Conservation (phyloP, 35 echinoderm and acorn worm species). For the Strongylocentrotus purpuratus region DNA sequence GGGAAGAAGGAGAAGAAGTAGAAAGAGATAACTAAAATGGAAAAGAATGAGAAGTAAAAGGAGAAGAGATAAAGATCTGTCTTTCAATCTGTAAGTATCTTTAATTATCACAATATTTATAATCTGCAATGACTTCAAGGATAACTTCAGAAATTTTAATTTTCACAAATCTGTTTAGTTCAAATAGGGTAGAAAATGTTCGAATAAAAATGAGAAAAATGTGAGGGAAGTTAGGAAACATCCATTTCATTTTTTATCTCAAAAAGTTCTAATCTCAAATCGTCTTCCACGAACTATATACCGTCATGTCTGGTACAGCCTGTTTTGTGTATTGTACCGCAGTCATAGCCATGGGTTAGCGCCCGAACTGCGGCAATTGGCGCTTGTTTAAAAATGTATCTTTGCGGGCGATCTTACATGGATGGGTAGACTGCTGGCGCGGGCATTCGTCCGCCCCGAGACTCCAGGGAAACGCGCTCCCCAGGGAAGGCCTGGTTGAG, state of each 20-base stretch:
- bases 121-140: too few relatives aligned
- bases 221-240: background rate
- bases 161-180: too few relatives aligned
- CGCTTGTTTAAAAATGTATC: constrained; percentile 16
- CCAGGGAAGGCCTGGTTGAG: background rate
- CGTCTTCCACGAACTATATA: background rate
- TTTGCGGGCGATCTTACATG: background rate
- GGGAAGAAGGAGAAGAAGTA: too few relatives aligned
- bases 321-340: background rate
- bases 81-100: too few relatives aligned
- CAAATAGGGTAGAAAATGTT: too few relatives aligned
- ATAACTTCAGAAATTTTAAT: too few relatives aligned
- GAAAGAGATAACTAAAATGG: too few relatives aligned
- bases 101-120: too few relatives aligned
- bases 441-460: background rate
- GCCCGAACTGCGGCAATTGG: background rate
- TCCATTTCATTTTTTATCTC: background rate
- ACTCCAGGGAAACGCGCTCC: background rate
- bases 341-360: background rate
- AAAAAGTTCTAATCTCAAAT: background rate
- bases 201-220: background rate
- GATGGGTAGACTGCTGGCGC: background rate
- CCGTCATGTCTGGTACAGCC: background rate
- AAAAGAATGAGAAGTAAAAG: too few relatives aligned
- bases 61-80: too few relatives aligned